These are phyloP conservation scores for Tetragnatha versicolor DNA, from an alignment of 1,140 invertebrate genomes.

Conservation along the genomic window DNA sequence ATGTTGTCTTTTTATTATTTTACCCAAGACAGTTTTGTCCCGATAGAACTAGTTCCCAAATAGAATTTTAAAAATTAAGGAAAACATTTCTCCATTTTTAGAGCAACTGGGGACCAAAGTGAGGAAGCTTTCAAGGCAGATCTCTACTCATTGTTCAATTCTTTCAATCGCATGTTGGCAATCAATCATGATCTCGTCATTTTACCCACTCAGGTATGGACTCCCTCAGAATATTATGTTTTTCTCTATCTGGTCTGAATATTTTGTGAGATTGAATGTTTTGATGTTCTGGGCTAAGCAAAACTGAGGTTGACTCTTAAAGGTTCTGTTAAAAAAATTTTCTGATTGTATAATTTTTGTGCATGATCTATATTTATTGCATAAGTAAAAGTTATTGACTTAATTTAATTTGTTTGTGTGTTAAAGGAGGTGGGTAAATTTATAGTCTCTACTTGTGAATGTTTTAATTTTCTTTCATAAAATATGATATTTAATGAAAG, in stretches of 20 bases:
- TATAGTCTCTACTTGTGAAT: too few relatives aligned
- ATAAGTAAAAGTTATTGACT: too few relatives aligned
- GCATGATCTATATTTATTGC: too few relatives aligned
- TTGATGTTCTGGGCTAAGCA: too few relatives aligned
- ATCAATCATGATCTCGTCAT: slow-evolving; percentile 74
- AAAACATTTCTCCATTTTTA: neutral
- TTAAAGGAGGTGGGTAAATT: too few relatives aligned
- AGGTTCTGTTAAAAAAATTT: too few relatives aligned
- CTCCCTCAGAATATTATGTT: neutral
- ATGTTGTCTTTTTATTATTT: neutral
- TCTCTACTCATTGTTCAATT: slow-evolving; percentile 76
- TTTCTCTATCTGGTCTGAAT: neutral
- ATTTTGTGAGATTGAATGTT: neutral
- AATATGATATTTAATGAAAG: too few relatives aligned
- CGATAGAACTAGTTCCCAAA: neutral
- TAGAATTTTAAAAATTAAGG: neutral
- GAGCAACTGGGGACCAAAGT: slow-evolving; percentile 84
- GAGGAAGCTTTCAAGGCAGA: slow-evolving; percentile 85
- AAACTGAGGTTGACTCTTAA: too few relatives aligned
- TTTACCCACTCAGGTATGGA: slow-evolving; percentile 76
- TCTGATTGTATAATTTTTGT: too few relatives aligned
- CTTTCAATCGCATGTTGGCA: slow-evolving; percentile 78
- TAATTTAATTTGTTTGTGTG: too few relatives aligned
- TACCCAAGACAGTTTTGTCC: neutral
- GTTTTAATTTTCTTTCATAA: too few relatives aligned